Base-by-base conservation (phyloP, 2,888 invertebrate species). In the Steinernema scapterisci region DNA sequence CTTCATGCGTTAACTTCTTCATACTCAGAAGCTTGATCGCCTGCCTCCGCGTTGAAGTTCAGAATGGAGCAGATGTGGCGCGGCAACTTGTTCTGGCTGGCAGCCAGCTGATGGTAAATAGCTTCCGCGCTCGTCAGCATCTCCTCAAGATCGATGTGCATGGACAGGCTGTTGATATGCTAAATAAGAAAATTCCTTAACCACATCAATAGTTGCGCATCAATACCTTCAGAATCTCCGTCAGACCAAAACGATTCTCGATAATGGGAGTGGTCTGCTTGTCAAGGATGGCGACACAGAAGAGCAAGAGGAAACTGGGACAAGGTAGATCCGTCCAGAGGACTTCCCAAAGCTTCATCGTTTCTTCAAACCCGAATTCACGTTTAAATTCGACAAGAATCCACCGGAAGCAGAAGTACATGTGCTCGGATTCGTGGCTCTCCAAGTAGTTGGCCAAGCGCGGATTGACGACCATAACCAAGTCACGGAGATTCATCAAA, bases 341-440 rank as follows among this genome's bases (percentile, higher is more conserved):
- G 6, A 90, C 89, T 89, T 90, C 80, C 56, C 84, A 81, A 38
- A 82, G 89, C 86, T 92, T 92, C 91, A 95, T 93, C 51, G 94
- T 93, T 87, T 96, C 76, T 16, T 83, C 78, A 78, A 93, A 92
- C 25, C 92, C 92, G 88, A 97, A 94, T 89, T 99, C 97, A 79
- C 97, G 90, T 89, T 97, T 99, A 88, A 96, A 97, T 89, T 94
- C 92, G 9, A 97, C 95, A 13, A 99, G 91, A 38, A 97, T 91
- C 97, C 97, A 99, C 11, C 97, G 93, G 90, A 99, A 99, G 88
- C 96, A 96, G 90, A 99, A 99, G 89, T 95, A 97, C 94, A 99
- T 95, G 88, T 97, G 97, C 5, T 93, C 94, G 0, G 93, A 93
- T 82, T 95, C 94, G 87, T 95, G 93, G 77, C 91, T 91, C 74